Evolutionary conservation across 2,888 invertebrate genomes (phyloP).

Genomic region (Atherix ibis): DNA sequence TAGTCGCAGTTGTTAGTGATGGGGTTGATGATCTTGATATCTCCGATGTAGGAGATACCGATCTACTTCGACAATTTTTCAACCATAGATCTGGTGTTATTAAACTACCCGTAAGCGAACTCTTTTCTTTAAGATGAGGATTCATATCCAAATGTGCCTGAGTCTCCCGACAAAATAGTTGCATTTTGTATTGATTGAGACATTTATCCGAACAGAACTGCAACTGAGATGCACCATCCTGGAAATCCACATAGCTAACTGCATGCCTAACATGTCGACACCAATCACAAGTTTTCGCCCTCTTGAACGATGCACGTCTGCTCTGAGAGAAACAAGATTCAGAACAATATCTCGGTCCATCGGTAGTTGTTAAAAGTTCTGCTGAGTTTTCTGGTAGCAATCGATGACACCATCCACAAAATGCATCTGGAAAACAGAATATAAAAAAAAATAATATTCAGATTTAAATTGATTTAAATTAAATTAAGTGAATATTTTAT

Average conservation of each 20-base stretch:
- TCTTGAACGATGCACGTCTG: constrained; percentile 75
- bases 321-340: constrained; percentile 85
- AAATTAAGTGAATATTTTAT: not conserved
- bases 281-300: constrained; percentile 87
- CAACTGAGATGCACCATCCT: constrained; percentile 79
- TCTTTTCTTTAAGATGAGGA: constrained; percentile 47
- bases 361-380: constrained; percentile 35
- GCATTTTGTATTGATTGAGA: constrained; percentile 92
- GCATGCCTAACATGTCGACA: constrained; percentile 80
- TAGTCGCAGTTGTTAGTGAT: constrained; percentile 17
- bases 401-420: constrained; percentile 65
- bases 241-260: constrained; percentile 80
- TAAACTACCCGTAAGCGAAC: constrained; percentile 32
- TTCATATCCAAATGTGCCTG: constrained; percentile 79
- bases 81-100: constrained; percentile 89
- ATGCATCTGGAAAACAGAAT: constrained; percentile 38
- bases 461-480: not conserved
- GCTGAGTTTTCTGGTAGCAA: constrained; percentile 40
- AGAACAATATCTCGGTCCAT: constrained; percentile 48
- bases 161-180: constrained; percentile 87
- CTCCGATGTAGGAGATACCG: constrained; percentile 42
- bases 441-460: not conserved
- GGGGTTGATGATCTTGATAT: constrained; percentile 39
- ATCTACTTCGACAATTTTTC: constrained; percentile 56
- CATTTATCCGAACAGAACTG: constrained; percentile 90